Evolutionary conservation across 2,888 invertebrate species (phyloP).

Genomic region (Platycheirus rosarum): DNA sequence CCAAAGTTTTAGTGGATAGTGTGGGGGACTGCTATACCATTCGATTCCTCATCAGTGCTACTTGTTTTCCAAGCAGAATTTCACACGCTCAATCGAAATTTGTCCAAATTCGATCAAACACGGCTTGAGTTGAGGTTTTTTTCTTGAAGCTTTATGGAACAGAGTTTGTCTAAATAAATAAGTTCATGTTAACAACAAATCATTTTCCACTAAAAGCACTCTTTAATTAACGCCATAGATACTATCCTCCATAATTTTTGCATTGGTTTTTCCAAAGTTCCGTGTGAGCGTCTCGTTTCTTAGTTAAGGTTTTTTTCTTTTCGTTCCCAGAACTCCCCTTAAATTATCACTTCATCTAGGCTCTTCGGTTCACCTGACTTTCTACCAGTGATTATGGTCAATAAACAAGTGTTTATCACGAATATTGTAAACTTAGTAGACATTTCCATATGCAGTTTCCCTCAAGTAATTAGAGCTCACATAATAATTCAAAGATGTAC

Average conservation of each 20-base stretch:
- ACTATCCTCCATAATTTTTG: not conserved
- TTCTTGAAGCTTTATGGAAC: too few species aligned
- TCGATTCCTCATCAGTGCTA: too few species aligned
- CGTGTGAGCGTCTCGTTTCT: conserved; percentile 31
- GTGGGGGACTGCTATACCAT: too few species aligned
- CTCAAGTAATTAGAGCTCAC: conserved; percentile 43
- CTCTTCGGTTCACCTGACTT: conserved; percentile 59
- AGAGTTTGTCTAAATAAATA: too few species aligned
- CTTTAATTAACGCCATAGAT: not conserved
- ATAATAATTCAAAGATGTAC: conserved; percentile 4
- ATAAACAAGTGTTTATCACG: conserved; percentile 58
- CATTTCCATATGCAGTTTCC: conserved; percentile 52
- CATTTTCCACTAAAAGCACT: not conserved
- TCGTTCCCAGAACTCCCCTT: conserved; percentile 55
- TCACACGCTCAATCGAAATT: too few species aligned
- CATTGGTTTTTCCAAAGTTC: conserved; percentile 25
- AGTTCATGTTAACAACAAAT: too few species aligned
- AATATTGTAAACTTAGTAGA: conserved; percentile 49
- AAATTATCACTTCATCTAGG: conserved; percentile 72
- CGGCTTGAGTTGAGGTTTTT: too few species aligned
- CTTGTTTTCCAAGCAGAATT: too few species aligned
- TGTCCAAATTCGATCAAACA: too few species aligned
- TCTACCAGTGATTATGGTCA: conserved; percentile 45
- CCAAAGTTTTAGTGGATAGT: too few species aligned
- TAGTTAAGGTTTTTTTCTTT: conserved; percentile 14